Conservation (phyloP, 2,113 vertebrate species). For the Microcebus murinus region DNA sequence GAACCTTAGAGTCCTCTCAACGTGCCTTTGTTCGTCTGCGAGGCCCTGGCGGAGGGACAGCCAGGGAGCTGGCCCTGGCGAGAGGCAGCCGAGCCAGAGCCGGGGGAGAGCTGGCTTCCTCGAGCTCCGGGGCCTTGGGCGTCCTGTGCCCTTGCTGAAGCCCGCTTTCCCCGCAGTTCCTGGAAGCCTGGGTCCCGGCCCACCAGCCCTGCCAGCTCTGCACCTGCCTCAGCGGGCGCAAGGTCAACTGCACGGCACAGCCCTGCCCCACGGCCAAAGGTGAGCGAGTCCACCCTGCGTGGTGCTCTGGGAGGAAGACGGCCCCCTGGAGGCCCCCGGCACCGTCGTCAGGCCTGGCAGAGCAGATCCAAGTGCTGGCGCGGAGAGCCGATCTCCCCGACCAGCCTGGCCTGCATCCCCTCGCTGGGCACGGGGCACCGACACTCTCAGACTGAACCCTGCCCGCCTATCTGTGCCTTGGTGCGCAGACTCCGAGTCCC, state of each 20-base stretch:
- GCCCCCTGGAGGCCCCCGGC: background rate
- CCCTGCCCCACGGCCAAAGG: slow-evolving; percentile 90
- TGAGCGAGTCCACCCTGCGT: slow-evolving; percentile 65
- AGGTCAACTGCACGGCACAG: slow-evolving; percentile 89
- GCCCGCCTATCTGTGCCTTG: rapidly evolving
- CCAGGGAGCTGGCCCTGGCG: rapidly evolving
- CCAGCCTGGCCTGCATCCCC: background rate
- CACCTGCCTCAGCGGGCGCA: slow-evolving; percentile 90
- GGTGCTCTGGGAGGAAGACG: background rate
- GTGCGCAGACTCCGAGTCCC: background rate
- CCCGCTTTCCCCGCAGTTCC: slow-evolving; percentile 83
- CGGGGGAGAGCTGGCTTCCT: background rate
- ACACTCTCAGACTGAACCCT: background rate
- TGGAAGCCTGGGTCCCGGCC: slow-evolving; percentile 93
- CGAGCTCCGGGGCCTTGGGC: background rate
- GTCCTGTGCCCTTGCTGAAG: background rate
- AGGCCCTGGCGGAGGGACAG: too few relatives aligned
- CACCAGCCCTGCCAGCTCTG: slow-evolving; percentile 94
- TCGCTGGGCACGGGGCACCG: rapidly evolving
- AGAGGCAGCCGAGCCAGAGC: background rate
- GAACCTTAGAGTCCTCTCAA: background rate
- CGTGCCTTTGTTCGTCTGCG: rapidly evolving
- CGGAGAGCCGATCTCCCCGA: background rate
- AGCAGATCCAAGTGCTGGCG: rapidly evolving
- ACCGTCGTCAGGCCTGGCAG: background rate